Base-by-base conservation (phyloP, 1,140 invertebrate genomes). In the Nasonia longicornis region DNA sequence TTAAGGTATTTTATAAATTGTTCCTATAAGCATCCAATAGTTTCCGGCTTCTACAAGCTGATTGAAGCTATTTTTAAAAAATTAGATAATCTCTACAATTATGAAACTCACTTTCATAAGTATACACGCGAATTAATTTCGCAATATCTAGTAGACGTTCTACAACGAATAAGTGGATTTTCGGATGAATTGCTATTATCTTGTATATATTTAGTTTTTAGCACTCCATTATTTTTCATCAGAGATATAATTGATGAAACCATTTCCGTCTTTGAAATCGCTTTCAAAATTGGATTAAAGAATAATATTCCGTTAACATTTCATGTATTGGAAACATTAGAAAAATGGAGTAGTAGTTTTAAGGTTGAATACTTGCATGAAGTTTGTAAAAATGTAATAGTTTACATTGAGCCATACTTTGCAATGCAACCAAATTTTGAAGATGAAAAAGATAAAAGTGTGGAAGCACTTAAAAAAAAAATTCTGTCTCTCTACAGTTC, bases 301-400 rank as follows among this genome's bases (percentile, higher is more conserved):
- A 93, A 91, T 86, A 93, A 94, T 86, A 90, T 94, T 26, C 90
- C 92, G 26, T 84, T 96, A 22, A 94, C 94, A 2, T 86, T 88
- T 26, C 85, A 88, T 79, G 92, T 91, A 4, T 83, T 95, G 16
- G 88, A 88, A 82, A 90, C 93, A 2, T 87, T 95, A 45, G 92
- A 94, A 84, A 88, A 87, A 7, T 95, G 94, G 93, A 87, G 52
- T 38, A 87, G 75, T 73, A 86, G 31, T 85, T 91, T 81, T 31
- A 69, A 80, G 52, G 66, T 83, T 7, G 85, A 89, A 20, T 72
- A 85, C 14, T 85, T 89, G 3, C 85, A 89, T 35, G 74, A 86
- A 29, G 87, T 93, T 42, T 82, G 93, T 0, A 84, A 83, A 69
- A 84, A 91, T 84, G 86, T 93, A 11, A 80, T 94, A 20, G 91